Evolutionary conservation across 2,113 vertebrate genomes (phyloP).

Genomic region (Hystrix brachyura): DNA sequence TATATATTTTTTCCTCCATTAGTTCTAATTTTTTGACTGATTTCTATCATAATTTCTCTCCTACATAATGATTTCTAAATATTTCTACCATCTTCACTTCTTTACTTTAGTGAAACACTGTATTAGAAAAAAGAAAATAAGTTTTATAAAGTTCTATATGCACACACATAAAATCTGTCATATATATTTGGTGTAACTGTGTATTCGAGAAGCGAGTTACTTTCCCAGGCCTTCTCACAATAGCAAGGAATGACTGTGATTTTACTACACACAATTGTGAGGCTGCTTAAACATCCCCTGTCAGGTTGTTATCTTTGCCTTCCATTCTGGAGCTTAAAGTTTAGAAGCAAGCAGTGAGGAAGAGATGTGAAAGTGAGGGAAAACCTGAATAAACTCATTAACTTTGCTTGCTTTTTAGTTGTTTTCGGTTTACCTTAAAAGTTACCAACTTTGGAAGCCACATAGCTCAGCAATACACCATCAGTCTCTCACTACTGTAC

Average conservation of each 20-base stretch:
- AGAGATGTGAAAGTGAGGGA: background rate
- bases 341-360: background rate
- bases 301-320: background rate
- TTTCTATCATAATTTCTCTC: conserved; percentile 33
- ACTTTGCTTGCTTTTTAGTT: background rate
- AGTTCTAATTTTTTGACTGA: conserved; percentile 18
- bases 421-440: background rate
- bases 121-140: conserved; percentile 34
- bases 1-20: background rate
- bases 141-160: background rate
- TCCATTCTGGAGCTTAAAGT: background rate
- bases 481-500: background rate
- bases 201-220: background rate
- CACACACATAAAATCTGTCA: background rate
- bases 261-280: background rate
- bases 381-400: background rate
- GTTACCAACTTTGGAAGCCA: background rate
- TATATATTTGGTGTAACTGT: background rate
- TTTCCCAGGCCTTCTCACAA: background rate
- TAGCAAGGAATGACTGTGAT: background rate
- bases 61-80: conserved; percentile 58
- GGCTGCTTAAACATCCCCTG: background rate
- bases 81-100: background rate
- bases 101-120: background rate
- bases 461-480: background rate